A percentile compares a stretch with the other conserved stretches of the same genome.
Conservation (phyloP, 2,113 vertebrate species). For the Colius striatus region DNA sequence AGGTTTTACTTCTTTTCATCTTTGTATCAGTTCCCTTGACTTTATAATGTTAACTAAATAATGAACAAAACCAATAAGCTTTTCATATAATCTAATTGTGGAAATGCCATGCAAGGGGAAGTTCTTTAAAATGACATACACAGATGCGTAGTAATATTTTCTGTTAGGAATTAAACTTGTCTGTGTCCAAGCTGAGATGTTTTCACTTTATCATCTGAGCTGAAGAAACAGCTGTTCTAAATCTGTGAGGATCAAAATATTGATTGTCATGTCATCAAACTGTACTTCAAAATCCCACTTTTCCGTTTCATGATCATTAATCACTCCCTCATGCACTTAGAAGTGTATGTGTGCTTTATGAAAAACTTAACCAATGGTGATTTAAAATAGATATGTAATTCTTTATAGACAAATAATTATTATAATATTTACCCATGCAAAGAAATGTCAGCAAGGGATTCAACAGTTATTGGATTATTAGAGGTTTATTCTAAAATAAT, state of each 20-base stretch:
- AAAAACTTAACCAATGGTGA: not conserved
- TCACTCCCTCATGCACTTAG: not conserved
- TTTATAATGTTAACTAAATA: not conserved
- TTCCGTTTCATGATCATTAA: not conserved
- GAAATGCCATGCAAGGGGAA: not conserved
- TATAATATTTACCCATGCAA: not conserved
- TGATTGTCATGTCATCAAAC: conserved; percentile 3
- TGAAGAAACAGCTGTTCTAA: conserved; percentile 41
- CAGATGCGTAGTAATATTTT: not conserved
- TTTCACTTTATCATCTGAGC: conserved; percentile 10
- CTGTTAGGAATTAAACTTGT: not conserved
- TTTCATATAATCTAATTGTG: not conserved
- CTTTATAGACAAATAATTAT: not conserved
- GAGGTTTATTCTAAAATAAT: not conserved
- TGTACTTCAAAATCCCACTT: not conserved
- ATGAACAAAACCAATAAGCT: not conserved
- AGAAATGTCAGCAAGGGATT: not conserved
- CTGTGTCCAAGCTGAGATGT: not conserved
- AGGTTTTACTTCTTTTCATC: not conserved
- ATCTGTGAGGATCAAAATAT: conserved; percentile 23
- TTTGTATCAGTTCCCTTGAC: not conserved
- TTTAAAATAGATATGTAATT: not conserved
- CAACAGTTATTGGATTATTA: not conserved
- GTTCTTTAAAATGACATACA: not conserved
- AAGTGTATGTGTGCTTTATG: not conserved